These are phyloP conservation scores for Leptonema lineaticorne DNA, from an alignment of 1,140 invertebrate species.

Conservation along the genomic window DNA sequence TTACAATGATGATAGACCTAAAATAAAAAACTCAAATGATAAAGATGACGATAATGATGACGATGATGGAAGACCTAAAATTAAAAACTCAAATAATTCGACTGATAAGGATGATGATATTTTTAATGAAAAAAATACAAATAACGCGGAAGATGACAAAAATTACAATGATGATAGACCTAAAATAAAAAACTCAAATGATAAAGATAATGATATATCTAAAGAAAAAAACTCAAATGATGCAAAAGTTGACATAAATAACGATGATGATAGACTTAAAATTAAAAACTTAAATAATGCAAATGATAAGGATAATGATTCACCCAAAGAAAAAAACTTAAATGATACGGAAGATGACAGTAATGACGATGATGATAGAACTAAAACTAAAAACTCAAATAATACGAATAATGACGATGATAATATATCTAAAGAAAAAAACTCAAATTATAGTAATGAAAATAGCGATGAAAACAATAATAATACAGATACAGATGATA, in stretches of 20 bases:
- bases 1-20: background rate
- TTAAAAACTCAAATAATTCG: background rate
- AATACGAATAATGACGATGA: background rate
- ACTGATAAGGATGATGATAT: background rate
- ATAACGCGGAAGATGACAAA: background rate
- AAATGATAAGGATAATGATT: background rate
- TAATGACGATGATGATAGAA: background rate
- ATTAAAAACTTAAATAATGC: background rate
- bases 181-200: background rate
- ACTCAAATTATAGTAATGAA: background rate
- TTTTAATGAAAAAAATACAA: background rate
- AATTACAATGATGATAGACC: background rate
- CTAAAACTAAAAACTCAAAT: background rate
- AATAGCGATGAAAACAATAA: background rate
- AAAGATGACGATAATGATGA: background rate
- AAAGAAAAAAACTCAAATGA: background rate
- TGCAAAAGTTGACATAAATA: background rate
- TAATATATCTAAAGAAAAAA: background rate
- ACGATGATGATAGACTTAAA: background rate
- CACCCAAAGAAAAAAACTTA: background rate
- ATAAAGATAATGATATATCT: background rate
- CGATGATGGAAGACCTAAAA: background rate
- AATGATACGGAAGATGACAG: background rate
- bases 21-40: background rate
- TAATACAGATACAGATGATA: background rate